These are phyloP conservation scores for Tinea semifulvella DNA, from an alignment of 2,888 invertebrate genomes.

Conservation along the genomic window DNA sequence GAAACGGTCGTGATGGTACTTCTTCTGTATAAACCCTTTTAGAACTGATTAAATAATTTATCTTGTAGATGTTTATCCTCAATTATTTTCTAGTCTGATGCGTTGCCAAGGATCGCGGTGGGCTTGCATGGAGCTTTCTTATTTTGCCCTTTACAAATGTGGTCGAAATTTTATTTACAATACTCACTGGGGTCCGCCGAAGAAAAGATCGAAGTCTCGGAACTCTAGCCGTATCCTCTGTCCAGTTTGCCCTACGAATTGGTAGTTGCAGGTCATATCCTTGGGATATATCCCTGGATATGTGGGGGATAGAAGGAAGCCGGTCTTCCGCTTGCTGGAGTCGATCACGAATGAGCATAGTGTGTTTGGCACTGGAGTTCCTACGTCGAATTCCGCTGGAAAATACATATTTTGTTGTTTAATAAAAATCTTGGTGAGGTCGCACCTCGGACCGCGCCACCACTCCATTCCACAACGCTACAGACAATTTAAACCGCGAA, in stretches of 20 bases:
- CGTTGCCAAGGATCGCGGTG: too few species aligned
- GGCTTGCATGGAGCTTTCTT: too few species aligned
- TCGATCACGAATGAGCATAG: constrained; percentile 91
- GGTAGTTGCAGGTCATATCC: constrained; percentile 91
- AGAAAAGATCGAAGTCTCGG: constrained; percentile 98
- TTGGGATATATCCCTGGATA: constrained; percentile 99
- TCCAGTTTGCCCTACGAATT: constrained; percentile 88
- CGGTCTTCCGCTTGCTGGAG: constrained; percentile 77
- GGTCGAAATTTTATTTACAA: background rate
- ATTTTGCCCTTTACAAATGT: too few species aligned
- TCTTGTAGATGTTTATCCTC: too few species aligned
- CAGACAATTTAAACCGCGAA: too few species aligned
- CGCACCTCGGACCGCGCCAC: too few species aligned
- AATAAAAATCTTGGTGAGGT: background rate
- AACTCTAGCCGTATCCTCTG: constrained; percentile 96
- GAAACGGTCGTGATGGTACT: too few species aligned
- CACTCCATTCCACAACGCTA: too few species aligned
- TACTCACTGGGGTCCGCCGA: constrained; percentile 97
- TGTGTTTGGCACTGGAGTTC: constrained; percentile 85
- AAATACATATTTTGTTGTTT: constrained; percentile 22
- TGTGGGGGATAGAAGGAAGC: constrained; percentile 93
- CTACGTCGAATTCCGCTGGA: constrained; percentile 91
- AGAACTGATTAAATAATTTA: too few species aligned
- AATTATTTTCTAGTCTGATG: too few species aligned
- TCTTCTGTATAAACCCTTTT: too few species aligned